These are phyloP conservation scores for Drosophila littoralis DNA, from an alignment of 1,140 invertebrate species.

Conservation along the genomic window DNA sequence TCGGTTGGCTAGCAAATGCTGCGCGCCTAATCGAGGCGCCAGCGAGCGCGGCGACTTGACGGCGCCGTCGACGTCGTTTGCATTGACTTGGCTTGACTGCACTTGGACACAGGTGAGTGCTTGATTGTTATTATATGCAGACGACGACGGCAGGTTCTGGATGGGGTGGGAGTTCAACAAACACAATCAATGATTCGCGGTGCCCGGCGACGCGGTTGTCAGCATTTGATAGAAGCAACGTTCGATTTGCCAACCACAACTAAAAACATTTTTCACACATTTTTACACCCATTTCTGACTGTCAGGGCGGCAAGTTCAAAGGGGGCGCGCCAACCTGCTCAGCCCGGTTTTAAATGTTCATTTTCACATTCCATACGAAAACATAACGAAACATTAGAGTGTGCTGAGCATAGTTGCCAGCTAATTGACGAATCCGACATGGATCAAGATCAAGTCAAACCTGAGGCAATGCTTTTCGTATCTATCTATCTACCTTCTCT, in stretches of 20 bases:
- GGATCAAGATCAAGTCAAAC: conserved; percentile 46
- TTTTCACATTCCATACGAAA: conserved; percentile 9
- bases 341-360: conserved; percentile 5
- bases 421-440: conserved; percentile 57
- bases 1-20: conserved; percentile 38
- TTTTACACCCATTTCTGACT: neutral
- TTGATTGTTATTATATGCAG: conserved; percentile 32
- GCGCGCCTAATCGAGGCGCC: conserved; percentile 78
- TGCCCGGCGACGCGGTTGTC: conserved; percentile 69
- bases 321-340: neutral
- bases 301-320: conserved; percentile 12
- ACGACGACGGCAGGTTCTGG: neutral
- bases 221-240: conserved; percentile 60
- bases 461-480: conserved; percentile 9
- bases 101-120: conserved; percentile 40
- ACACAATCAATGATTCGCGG: conserved; percentile 78
- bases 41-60: conserved; percentile 75
- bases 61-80: conserved; percentile 75
- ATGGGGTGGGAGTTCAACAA: conserved; percentile 8
- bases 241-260: conserved; percentile 38
- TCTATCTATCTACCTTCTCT: neutral
- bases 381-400: conserved; percentile 59
- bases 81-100: conserved; percentile 12
- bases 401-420: conserved; percentile 47
- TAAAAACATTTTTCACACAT: conserved; percentile 7